A percentile compares a stretch with the other conserved stretches of the same genome.
Conservation (phyloP, 2,888 invertebrate species). For the Geophilus truncorum region DNA sequence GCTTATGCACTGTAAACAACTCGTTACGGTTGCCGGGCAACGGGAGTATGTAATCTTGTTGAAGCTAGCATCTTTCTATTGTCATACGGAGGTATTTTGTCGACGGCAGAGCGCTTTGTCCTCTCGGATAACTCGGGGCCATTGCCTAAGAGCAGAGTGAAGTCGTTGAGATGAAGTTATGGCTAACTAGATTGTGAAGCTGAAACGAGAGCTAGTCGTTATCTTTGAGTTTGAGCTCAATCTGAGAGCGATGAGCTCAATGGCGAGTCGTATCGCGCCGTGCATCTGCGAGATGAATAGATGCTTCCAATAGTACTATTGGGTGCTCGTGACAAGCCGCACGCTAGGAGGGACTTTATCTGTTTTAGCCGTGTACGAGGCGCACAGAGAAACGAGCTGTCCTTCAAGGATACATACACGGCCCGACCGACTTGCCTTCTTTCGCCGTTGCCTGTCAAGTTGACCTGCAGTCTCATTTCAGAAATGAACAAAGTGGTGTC, state of each 20-base stretch:
- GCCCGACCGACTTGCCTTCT: neutral
- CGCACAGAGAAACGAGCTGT: neutral
- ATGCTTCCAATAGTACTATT: conserved; percentile 12
- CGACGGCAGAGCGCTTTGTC: neutral
- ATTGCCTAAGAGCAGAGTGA: neutral
- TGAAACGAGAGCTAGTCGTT: conserved; percentile 11
- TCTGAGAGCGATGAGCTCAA: conserved; percentile 15
- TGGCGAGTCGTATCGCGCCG: neutral
- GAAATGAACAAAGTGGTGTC: neutral
- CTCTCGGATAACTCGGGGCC: neutral
- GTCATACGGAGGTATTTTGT: neutral
- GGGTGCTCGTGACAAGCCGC: conserved; percentile 2
- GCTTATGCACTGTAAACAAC: neutral
- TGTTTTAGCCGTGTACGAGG: neutral
- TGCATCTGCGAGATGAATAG: conserved; percentile 12
- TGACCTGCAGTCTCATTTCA: neutral
- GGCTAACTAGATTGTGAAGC: conserved; percentile 15
- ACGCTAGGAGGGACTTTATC: neutral
- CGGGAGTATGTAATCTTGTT: neutral
- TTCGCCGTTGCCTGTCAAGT: neutral
- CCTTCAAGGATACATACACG: neutral
- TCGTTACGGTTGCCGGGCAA: neutral
- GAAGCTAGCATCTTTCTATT: neutral
- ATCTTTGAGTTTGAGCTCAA: conserved; percentile 17
- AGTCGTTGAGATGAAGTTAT: conserved; percentile 17